Evolutionary conservation across 2,888 invertebrate genomes (phyloP).

Genomic region (Mesorhabditis belari): DNA sequence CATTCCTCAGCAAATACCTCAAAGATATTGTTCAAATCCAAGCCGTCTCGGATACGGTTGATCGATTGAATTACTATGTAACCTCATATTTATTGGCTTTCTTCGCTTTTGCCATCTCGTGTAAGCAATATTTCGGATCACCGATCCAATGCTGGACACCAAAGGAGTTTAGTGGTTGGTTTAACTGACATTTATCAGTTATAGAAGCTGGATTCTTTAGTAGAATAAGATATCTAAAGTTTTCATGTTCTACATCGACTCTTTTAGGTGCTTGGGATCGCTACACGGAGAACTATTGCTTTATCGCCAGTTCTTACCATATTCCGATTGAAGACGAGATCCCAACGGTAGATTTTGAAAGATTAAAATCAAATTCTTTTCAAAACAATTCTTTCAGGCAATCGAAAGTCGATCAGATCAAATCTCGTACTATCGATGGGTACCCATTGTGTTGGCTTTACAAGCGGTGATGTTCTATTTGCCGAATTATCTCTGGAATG

Average conservation of each 20-base stretch:
- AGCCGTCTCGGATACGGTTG: slow-evolving; percentile 53
- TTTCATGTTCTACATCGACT: background rate
- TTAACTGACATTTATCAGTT: background rate
- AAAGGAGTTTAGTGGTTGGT: slow-evolving; percentile 17
- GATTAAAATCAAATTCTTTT: background rate
- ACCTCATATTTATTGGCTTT: slow-evolving; percentile 55
- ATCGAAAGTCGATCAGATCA: slow-evolving; percentile 23
- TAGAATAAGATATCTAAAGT: background rate
- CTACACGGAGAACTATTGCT: slow-evolving; percentile 39
- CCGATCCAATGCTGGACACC: slow-evolving; percentile 56
- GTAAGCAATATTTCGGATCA: slow-evolving; percentile 58
- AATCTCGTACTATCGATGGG: slow-evolving; percentile 43
- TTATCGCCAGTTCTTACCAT: slow-evolving; percentile 40
- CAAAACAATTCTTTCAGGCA: slow-evolving; percentile 19
- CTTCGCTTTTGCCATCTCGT: slow-evolving; percentile 55
- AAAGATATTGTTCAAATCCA: slow-evolving; percentile 32
- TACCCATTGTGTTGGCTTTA: slow-evolving; percentile 52
- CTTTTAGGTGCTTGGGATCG: slow-evolving; percentile 24
- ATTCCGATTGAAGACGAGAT: slow-evolving; percentile 29
- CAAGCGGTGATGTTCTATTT: slow-evolving; percentile 55
- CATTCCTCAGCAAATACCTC: slow-evolving; percentile 37
- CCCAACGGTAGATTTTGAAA: background rate
- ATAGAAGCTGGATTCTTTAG: background rate
- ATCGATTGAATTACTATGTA: slow-evolving; percentile 57
- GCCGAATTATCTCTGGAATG: slow-evolving; percentile 55